phyloP scores from a whole-genome alignment of 1,140 invertebrate species.

The Brachionus manjavacas region DNA sequence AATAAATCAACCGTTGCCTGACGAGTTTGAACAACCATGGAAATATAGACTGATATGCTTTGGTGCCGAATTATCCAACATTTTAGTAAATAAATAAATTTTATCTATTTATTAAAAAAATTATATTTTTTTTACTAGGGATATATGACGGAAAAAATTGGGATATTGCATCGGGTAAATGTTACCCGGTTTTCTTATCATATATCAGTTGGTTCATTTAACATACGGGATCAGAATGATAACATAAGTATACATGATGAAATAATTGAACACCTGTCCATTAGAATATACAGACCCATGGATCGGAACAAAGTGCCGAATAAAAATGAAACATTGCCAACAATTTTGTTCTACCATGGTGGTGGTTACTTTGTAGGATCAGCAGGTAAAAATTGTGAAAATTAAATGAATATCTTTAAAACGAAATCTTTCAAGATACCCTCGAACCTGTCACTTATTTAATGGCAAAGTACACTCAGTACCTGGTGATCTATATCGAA shows the following conservation, averaged over 20 bases:
- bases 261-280: not conserved
- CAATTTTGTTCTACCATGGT: constrained; percentile 29
- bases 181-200: not conserved
- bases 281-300: constrained; percentile 37
- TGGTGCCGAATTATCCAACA: not conserved
- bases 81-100: not conserved
- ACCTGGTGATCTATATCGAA: constrained; percentile 10
- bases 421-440: not conserved
- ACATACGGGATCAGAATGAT: constrained; percentile 25
- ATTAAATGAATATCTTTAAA: not conserved
- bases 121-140: not conserved
- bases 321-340: not conserved
- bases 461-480: constrained; percentile 21
- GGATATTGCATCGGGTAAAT: constrained; percentile 15
- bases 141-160: not conserved
- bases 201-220: constrained; percentile 15
- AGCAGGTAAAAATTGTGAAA: not conserved
- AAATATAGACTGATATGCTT: constrained; percentile 40
- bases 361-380: constrained; percentile 41
- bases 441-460: constrained; percentile 24
- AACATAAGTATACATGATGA: constrained; percentile 37
- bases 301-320: not conserved
- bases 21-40: constrained; percentile 40
- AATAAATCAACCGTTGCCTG: constrained; percentile 34
- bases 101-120: not conserved